These are phyloP conservation scores for Cryptocheilus praepositus DNA, from an alignment of 2,888 invertebrate species.

Conservation along the genomic window DNA sequence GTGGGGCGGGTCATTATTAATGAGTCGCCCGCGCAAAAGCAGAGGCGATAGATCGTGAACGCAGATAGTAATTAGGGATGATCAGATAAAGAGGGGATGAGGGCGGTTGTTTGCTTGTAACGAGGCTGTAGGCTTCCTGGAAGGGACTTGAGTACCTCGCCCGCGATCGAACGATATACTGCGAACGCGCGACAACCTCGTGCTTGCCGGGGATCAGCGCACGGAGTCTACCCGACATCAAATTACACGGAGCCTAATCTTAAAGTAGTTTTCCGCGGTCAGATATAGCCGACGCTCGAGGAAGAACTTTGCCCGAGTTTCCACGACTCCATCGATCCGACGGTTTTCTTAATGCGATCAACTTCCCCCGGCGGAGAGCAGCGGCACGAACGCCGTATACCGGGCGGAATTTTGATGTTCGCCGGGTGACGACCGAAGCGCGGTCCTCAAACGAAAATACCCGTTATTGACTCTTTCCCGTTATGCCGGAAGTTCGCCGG, in stretches of 20 bases:
- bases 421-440: too few species aligned
- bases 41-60: constrained; percentile 15
- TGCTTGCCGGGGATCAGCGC: not conserved
- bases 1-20: constrained; percentile 30
- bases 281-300: not conserved
- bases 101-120: constrained; percentile 29
- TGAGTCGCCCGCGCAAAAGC: not conserved
- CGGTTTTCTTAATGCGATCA: constrained; percentile 13
- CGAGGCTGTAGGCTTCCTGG: constrained; percentile 27
- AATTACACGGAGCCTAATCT: constrained; percentile 36
- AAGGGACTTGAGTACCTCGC: constrained; percentile 14
- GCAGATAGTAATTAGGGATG: constrained; percentile 38
- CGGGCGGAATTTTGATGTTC: too few species aligned
- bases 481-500: too few species aligned
- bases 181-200: constrained; percentile 13
- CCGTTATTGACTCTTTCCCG: too few species aligned
- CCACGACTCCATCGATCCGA: constrained; percentile 29
- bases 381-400: too few species aligned
- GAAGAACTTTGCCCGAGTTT: not conserved
- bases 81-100: constrained; percentile 39
- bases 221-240: constrained; percentile 35
- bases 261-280: constrained; percentile 10
- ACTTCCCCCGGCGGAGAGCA: not conserved
- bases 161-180: constrained; percentile 18
- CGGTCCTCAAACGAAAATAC: too few species aligned